Percentiles rank a stretch among this genome's conserved stretches.
Conservation (phyloP, 2,888 invertebrate genomes). For the Lysandra bellargus region DNA sequence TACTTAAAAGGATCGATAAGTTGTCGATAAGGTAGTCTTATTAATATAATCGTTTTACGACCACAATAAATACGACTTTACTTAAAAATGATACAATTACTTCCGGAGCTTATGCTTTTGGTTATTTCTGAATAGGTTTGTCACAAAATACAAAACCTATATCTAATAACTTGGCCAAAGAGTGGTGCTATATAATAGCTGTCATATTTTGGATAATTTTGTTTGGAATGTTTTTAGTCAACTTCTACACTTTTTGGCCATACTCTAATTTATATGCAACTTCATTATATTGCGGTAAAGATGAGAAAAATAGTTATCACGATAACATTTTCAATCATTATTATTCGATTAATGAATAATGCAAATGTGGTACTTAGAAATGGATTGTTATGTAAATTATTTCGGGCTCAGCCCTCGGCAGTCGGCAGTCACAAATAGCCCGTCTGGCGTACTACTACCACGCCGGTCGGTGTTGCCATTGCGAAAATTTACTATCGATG, state of each 20-base stretch:
- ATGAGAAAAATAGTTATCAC: background rate
- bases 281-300: background rate
- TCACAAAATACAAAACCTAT: background rate
- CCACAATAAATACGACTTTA: too few species aligned
- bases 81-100: background rate
- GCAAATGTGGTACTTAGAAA: constrained; percentile 40
- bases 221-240: too few species aligned
- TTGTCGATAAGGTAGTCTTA: background rate
- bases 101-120: background rate
- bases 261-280: background rate
- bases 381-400: constrained; percentile 57
- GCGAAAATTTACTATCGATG: constrained; percentile 58
- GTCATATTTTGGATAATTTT: too few species aligned
- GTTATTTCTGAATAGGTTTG: background rate
- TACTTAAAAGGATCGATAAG: background rate
- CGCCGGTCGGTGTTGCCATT: constrained; percentile 50
- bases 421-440: constrained; percentile 55
- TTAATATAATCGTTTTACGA: background rate
- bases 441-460: constrained; percentile 45
- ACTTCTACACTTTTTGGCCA: too few species aligned
- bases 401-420: constrained; percentile 50
- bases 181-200: too few species aligned
- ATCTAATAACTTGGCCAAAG: too few species aligned
- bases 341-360: constrained; percentile 20
- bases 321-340: background rate